Evolutionary conservation across 2,888 invertebrate species (phyloP), one percentile per base, ranked within the genome.

Genomic region (Aphidius colemani): DNA sequence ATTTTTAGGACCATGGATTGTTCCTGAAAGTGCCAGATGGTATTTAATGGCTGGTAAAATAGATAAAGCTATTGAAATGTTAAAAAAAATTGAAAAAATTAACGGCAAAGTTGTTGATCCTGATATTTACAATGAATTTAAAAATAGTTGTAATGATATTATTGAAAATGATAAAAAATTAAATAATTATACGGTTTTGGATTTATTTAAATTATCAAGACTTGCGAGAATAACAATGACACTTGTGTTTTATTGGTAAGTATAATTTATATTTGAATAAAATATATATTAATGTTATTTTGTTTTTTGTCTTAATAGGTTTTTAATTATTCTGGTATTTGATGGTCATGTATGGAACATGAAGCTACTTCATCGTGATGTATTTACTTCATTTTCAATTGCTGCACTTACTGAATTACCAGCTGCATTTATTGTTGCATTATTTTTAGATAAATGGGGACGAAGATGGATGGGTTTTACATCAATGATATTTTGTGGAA

Each of bases 341-440:
- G 94, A 95, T 76, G 94, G 94, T 0, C 95, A 95, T 77, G 94
- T 94, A 7, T 86, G 95, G 79, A 95, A 94, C 77, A 93, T 95
- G n/a, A 92, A 93, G 0, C 90, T 93, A 0, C 82, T 95, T 44
- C 93, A 93, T 0, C 83, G 92, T 69, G 89, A 93, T 72, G 88
- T 94, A 3, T 94, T 94, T 80, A 80, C 92, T 59, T 94, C 94
- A 0, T 94, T 94, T 78, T 93, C 94, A 0, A 86, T 94, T 3
- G 94, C 94, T 0, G 89, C 90, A 0, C 89, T 91, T 10, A 93
- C 94, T 0, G 94, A 94, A 77, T 83, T 94, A 64, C 94, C 94
- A 0, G 94, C 94, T 9, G 94, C 94, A 71, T 88, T 93, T 0
- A 85, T 94, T 56, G 83, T 94, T 6, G 93, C 94, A 0, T 81